Evolutionary conservation across 2,113 vertebrate species (phyloP), one percentile per base, ranked within the genome.

Genomic region (Sigmodon hispidus): DNA sequence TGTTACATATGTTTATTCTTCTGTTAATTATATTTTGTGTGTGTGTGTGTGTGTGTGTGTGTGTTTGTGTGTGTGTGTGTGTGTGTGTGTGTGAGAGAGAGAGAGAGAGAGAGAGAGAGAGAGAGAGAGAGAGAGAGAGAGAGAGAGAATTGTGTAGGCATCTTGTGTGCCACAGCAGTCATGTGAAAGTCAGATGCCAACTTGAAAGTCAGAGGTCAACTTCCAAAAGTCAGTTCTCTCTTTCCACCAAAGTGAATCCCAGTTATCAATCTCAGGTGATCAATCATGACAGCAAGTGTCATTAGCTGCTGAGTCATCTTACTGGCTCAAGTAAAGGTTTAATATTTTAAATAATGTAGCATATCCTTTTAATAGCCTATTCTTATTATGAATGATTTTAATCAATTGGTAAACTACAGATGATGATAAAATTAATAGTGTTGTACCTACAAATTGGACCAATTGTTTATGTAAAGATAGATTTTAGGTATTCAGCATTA

Each of bases 391-490:
- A 57, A n/a, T 80, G n/a, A 40, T 40, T 40, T 40, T 80, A 80
- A 57, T 4, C n/a, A 52, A 52, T 40, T 9, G 63, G 9, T 83
- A 59, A 83, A 73, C 65, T 67, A 84, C 36, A 36, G 16, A 70
- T n/a, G 55, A 79, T 79, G 79, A 69, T 88, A 69, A 87, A 79
- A 69, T n/a, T 1, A 85, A 57, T 45, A 45, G 45, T 65, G 52
- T 5, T 55, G 15, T 69, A 9, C 31, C 43, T 31, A 72, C 17
- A 12, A 40, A 87, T 19, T 40, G 69, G 17, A 12, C 55, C 21
- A 83, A 9, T 36, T 96, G 31, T 75, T 55, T 95, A 94, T 76
- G 36, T 81, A 87, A 45, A 85, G 48, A 88, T 85, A 83, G 45
- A 50, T 57, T 94, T 7, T 65, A 26, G 79, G 43, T 79, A 52